Evolutionary conservation across 1,140 invertebrate genomes (phyloP).

Genomic region (Drosophila oshimai): DNA sequence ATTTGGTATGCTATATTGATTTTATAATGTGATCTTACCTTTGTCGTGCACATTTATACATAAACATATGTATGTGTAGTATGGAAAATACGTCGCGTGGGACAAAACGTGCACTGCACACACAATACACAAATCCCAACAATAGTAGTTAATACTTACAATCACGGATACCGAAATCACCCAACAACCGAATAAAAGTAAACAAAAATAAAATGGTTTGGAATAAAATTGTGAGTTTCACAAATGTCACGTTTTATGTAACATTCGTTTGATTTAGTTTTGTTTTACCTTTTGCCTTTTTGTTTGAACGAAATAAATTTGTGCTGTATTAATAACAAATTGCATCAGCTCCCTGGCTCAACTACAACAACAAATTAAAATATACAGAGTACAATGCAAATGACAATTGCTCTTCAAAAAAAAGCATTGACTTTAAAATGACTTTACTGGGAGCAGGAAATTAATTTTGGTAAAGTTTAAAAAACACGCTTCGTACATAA

Average conservation of each 20-base stretch:
- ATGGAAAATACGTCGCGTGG: constrained; percentile 23
- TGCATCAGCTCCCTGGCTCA: constrained; percentile 6
- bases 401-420: constrained; percentile 44
- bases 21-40: background rate
- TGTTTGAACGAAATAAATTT: constrained; percentile 19
- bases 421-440: constrained; percentile 44
- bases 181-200: constrained; percentile 4
- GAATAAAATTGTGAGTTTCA: constrained; percentile 34
- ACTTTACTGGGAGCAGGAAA: constrained; percentile 41
- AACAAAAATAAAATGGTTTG: constrained; percentile 8
- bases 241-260: constrained; percentile 72
- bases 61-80: too few relatives aligned
- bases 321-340: constrained; percentile 40
- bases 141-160: constrained; percentile 7
- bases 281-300: background rate
- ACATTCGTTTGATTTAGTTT: constrained; percentile 31
- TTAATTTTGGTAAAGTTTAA: constrained; percentile 42
- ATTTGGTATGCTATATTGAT: too few relatives aligned
- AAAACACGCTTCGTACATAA: constrained; percentile 38
- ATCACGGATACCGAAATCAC: constrained; percentile 8
- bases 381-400: constrained; percentile 15
- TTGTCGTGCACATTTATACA: background rate
- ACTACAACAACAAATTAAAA: constrained; percentile 27
- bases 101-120: constrained; percentile 40
- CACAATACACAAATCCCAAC: constrained; percentile 22